phyloP scores from a whole-genome alignment of 2,113 vertebrate species.

The Calyptomena viridis region DNA sequence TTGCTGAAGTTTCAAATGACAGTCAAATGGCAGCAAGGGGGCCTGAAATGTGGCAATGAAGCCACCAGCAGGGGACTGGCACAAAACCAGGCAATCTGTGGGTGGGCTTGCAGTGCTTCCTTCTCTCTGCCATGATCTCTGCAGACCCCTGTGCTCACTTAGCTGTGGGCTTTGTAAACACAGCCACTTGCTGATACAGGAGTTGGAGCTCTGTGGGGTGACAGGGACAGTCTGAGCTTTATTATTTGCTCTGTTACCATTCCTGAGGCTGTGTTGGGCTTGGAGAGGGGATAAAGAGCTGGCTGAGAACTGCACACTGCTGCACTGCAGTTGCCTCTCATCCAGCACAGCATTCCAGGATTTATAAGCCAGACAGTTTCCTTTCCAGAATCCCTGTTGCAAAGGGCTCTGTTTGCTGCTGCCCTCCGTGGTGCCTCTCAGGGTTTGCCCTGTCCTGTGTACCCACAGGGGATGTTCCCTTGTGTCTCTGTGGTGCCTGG shows the following conservation, averaged over 20 bases:
- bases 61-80: background rate
- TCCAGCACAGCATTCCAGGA: background rate
- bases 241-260: background rate
- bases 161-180: background rate
- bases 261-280: rapidly evolving
- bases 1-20: background rate
- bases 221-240: background rate
- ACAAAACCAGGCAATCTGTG: rapidly evolving
- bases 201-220: background rate
- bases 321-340: constrained; percentile 30
- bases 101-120: background rate
- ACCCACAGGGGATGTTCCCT: background rate
- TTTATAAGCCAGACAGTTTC: background rate
- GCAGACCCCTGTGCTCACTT: background rate
- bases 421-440: background rate
- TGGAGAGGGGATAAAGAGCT: background rate
- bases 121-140: background rate
- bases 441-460: background rate
- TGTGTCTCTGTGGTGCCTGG: background rate
- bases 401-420: background rate
- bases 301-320: background rate
- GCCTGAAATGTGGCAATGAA: background rate
- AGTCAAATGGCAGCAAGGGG: background rate
- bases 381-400: background rate
- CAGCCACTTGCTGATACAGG: background rate